phyloP scores from a whole-genome alignment of 2,113 vertebrate genomes.

The Uropsilus gracilis region DNA sequence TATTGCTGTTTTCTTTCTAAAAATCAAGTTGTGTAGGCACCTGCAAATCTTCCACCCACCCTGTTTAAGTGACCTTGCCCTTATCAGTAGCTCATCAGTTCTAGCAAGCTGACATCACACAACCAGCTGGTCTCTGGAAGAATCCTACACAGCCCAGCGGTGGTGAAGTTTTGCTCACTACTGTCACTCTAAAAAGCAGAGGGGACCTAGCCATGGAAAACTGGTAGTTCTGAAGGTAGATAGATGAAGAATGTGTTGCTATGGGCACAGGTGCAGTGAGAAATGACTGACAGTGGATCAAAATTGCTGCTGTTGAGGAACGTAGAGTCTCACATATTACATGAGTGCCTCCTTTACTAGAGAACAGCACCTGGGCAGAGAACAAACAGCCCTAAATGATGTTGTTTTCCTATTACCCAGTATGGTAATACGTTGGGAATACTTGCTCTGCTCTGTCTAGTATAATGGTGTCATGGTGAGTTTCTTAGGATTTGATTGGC shows the following conservation, averaged over 20 bases:
- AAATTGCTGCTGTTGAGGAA: neutral
- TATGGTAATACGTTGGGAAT: neutral
- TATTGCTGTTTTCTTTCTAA: neutral
- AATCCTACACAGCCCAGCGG: neutral
- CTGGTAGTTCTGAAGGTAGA: neutral
- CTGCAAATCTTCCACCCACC: neutral
- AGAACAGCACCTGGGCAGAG: neutral
- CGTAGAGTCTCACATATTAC: neutral
- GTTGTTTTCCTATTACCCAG: conserved; percentile 20
- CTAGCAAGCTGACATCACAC: neutral
- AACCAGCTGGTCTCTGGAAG: neutral
- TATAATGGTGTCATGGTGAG: conserved; percentile 69
- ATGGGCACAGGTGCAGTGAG: neutral
- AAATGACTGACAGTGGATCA: neutral
- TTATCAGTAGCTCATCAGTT: neutral
- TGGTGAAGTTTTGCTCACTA: neutral
- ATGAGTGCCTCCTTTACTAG: neutral
- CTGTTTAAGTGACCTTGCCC: neutral
- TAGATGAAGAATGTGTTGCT: neutral
- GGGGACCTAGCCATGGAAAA: neutral
- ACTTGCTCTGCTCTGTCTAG: conserved; percentile 46
- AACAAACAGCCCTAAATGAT: neutral
- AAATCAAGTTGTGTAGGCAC: neutral
- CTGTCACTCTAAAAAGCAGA: neutral
- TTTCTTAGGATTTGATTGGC: conserved; percentile 74